These are phyloP conservation scores for Callocephalon fimbriatum DNA, from an alignment of 2,113 vertebrate genomes.

Conservation along the genomic window DNA sequence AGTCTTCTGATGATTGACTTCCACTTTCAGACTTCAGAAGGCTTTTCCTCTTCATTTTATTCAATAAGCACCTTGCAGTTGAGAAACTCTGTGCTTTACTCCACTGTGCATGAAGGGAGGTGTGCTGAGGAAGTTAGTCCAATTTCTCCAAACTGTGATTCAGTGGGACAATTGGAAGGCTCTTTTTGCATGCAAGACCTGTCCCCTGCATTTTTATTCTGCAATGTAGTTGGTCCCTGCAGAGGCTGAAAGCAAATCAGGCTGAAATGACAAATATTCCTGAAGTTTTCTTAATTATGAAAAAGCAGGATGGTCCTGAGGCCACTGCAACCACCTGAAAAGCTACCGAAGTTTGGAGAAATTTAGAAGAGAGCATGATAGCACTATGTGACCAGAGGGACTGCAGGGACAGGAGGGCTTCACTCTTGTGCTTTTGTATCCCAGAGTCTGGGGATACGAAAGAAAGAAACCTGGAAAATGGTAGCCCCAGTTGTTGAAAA, in stretches of 20 bases:
- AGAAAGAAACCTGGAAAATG: neutral
- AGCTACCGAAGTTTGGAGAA: neutral
- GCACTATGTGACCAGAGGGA: neutral
- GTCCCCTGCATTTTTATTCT: neutral
- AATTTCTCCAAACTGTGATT: neutral
- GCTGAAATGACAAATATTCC: neutral
- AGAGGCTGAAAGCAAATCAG: neutral
- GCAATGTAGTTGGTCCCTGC: neutral
- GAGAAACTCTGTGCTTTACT: neutral
- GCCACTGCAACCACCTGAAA: neutral
- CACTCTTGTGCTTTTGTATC: neutral
- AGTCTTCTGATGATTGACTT: neutral
- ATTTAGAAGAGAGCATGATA: neutral
- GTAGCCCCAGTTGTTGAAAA: neutral
- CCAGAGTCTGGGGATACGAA: neutral
- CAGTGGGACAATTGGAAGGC: neutral
- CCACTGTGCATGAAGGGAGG: rapidly evolving
- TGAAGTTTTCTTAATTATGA: neutral
- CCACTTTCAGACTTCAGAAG: neutral
- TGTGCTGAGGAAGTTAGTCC: neutral
- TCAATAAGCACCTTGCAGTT: neutral
- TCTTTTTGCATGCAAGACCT: neutral
- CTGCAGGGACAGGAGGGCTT: neutral
- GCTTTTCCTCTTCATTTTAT: neutral
- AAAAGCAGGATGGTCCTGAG: neutral